A percentile compares a stretch with the other conserved stretches of the same genome.
These are phyloP conservation scores for Toxotes lorentzi DNA, from an alignment of 2,797 vertebrate species.

Conservation along the genomic window DNA sequence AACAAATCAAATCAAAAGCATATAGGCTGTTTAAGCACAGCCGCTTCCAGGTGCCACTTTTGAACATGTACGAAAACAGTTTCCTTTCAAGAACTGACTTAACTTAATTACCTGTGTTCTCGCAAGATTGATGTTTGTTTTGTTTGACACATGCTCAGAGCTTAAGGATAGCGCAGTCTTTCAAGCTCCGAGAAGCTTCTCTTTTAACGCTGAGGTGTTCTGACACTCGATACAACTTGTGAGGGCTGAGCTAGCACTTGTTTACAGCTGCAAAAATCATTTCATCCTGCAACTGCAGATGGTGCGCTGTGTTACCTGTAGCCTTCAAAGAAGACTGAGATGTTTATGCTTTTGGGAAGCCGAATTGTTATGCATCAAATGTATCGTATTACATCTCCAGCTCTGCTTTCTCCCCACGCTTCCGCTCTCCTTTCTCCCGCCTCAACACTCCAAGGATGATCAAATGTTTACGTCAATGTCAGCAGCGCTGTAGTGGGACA, in stretches of 20 bases:
- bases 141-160: constrained; percentile 28
- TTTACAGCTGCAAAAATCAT: constrained; percentile 64
- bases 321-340: constrained; percentile 65
- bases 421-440: constrained; percentile 21
- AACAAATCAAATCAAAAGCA: constrained; percentile 19
- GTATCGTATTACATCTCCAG: constrained; percentile 29
- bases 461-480: constrained; percentile 66
- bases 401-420: constrained; percentile 29
- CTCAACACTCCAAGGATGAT: constrained; percentile 53
- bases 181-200: constrained; percentile 35
- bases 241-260: constrained; percentile 51
- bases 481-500: constrained; percentile 42
- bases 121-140: constrained; percentile 53
- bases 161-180: constrained; percentile 42
- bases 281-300: constrained; percentile 51
- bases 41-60: constrained; percentile 39
- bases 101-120: constrained; percentile 53
- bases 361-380: constrained; percentile 57
- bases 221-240: constrained; percentile 54
- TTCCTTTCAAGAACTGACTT: constrained; percentile 30
- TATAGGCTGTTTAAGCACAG: constrained; percentile 11
- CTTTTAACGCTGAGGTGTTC: constrained; percentile 45
- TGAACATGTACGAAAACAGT: constrained; percentile 27
- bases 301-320: constrained; percentile 47
- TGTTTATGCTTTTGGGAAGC: constrained; percentile 57